These are phyloP conservation scores for Junonia oenone DNA, from an alignment of 2,888 invertebrate species.

Conservation along the genomic window DNA sequence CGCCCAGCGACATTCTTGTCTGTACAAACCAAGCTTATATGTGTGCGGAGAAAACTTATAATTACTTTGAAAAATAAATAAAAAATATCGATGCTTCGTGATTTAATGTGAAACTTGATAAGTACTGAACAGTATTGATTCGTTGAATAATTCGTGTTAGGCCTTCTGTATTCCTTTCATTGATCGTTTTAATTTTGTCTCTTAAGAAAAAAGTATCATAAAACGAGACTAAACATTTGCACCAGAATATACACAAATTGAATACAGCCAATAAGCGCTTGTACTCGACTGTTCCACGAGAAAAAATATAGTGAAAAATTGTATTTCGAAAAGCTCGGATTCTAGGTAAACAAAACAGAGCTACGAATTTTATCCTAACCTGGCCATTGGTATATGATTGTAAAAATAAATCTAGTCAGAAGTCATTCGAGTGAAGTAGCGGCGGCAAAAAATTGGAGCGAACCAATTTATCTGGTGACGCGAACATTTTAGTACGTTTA, in stretches of 20 bases:
- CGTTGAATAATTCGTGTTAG: conserved; percentile 2
- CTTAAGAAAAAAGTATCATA: neutral
- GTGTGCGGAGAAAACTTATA: conserved; percentile 29
- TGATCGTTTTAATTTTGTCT: neutral
- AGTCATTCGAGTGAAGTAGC: conserved; percentile 15
- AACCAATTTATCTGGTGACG: conserved; percentile 32
- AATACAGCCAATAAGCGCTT: neutral
- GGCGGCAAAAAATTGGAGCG: conserved; percentile 25
- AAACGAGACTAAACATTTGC: no score
- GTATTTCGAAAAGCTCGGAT: neutral
- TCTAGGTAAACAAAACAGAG: neutral
- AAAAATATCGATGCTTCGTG: conserved; percentile 23
- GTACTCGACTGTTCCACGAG: neutral
- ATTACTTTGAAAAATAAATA: conserved; percentile 28
- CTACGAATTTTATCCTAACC: conserved; percentile 9
- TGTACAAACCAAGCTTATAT: conserved; percentile 33
- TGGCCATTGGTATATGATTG: conserved; percentile 2
- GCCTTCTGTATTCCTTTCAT: neutral
- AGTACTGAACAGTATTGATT: conserved; percentile 10
- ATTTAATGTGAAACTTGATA: conserved; percentile 25
- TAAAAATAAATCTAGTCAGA: conserved; percentile 16
- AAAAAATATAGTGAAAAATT: neutral
- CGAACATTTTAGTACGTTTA: conserved; percentile 17
- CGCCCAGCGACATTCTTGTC: conserved; percentile 66
- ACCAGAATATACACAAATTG: neutral